Percentiles rank a stretch among this genome's conserved stretches.
Evolutionary conservation across 2,888 invertebrate genomes (phyloP).

Genomic region (Thecocarcelia acutangulata): DNA sequence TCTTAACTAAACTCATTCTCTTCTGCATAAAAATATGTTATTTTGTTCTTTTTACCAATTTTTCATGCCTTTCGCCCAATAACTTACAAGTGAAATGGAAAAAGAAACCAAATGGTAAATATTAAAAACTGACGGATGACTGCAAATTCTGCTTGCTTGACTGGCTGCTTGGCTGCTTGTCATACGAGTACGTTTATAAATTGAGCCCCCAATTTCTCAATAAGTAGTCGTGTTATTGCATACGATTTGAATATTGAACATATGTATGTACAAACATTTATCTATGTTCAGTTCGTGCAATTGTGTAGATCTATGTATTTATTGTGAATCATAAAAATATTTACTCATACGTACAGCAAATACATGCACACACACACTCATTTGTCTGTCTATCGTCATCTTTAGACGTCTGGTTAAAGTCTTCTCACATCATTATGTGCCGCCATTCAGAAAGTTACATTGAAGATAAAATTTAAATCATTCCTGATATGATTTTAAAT

Average conservation of each 20-base stretch:
- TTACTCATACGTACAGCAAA: slow-evolving; percentile 2
- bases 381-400: slow-evolving; percentile 53
- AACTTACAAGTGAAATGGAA: slow-evolving; percentile 73
- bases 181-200: slow-evolving; percentile 64
- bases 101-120: slow-evolving; percentile 76
- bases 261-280: not conserved
- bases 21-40: not conserved
- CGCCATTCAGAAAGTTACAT: slow-evolving; percentile 58
- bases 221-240: slow-evolving; percentile 46
- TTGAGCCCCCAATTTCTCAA: slow-evolving; percentile 62
- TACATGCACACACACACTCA: not conserved
- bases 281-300: slow-evolving; percentile 12
- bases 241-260: slow-evolving; percentile 42
- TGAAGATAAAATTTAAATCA: slow-evolving; percentile 22
- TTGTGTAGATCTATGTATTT: slow-evolving; percentile 23
- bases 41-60: slow-evolving; percentile 27
- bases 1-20: too few relatives aligned
- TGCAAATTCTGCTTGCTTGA: slow-evolving; percentile 68
- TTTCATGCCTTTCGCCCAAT: slow-evolving; percentile 71
- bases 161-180: slow-evolving; percentile 60
- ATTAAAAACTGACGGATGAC: slow-evolving; percentile 79
- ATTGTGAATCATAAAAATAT: slow-evolving; percentile 37
- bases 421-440: slow-evolving; percentile 66
- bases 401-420: slow-evolving; percentile 63
- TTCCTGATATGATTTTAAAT: not conserved